Evolutionary conservation across 2,888 invertebrate genomes (phyloP), one percentile per base, ranked within the genome.

Genomic region (Lordiphosa fenestrarum): DNA sequence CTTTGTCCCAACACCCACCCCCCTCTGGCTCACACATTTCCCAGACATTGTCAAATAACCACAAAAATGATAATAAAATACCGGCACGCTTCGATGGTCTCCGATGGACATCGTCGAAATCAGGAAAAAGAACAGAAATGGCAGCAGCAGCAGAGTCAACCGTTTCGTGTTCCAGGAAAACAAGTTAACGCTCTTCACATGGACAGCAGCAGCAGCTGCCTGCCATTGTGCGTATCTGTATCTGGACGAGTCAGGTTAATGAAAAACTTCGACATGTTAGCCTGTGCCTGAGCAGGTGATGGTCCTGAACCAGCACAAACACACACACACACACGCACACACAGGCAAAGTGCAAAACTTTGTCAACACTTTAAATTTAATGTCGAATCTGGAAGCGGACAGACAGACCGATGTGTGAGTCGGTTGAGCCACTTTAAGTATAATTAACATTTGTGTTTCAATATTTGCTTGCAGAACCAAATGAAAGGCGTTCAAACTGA

Each of bases 191-290:
- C 66, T 69, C 46, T 30, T 49, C 40, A 41, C 69, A 55, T 25
- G 46, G 73, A 62, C 67, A 64, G 49, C 66, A 71, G 75, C 67
- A 64, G 49, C 66, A 71, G 75, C 73, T 69, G 75, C 15, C 30
- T 9, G 30, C 50, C 73, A 57, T 33, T 41, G 60, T 60, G 60
- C 64, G 76, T 75, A 75, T 71, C 80, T 78, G 76, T 75, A 75
- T 71, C 77, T 78, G 77, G 59, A 10, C 54, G 64, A 76, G 78
- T 71, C 78, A 80, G 81, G 76, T 80, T 80, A 83, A 80, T 80
- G 81, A 83, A 78, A 77, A 81, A 77, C 72, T 66, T 72, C 54
- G 63, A 66, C 80, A 72, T 69, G 71, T 64, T 63, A 52, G 58
- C 49, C 52, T 53, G 61, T 50, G 44, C 54, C 50, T 37, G 15